A percentile compares a stretch with the other conserved stretches of the same genome.
phyloP scores from a whole-genome alignment of 2,888 invertebrate genomes.

The Cyclophora punctaria region DNA sequence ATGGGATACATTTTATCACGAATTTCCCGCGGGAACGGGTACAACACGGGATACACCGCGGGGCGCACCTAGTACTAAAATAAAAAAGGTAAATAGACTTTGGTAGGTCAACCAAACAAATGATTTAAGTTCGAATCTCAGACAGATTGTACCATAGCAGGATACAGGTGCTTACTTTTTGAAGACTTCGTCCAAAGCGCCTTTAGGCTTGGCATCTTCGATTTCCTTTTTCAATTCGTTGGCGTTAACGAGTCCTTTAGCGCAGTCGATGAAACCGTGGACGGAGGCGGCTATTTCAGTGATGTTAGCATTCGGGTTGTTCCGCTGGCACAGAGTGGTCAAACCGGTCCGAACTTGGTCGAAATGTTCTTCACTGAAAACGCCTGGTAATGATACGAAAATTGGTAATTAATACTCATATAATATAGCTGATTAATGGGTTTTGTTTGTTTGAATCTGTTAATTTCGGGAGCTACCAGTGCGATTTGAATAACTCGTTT shows the following conservation, averaged over 20 bases:
- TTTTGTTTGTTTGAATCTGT: too few relatives aligned
- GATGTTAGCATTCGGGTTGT: slow-evolving; percentile 43
- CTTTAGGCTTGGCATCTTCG: slow-evolving; percentile 80
- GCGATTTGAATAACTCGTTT: too few relatives aligned
- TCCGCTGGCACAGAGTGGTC: slow-evolving; percentile 35
- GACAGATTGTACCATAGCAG: background rate
- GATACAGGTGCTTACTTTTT: slow-evolving; percentile 63
- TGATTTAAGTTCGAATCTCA: background rate
- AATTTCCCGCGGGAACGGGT: too few relatives aligned
- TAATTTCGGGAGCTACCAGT: too few relatives aligned
- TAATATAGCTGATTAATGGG: too few relatives aligned
- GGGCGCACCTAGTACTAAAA: too few relatives aligned
- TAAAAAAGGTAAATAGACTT: too few relatives aligned
- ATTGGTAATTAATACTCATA: too few relatives aligned
- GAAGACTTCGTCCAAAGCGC: slow-evolving; percentile 83
- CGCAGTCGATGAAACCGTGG: slow-evolving; percentile 67
- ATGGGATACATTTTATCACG: too few relatives aligned
- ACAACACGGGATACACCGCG: too few relatives aligned
- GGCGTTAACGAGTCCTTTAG: slow-evolving; percentile 76
- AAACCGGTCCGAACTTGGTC: slow-evolving; percentile 9
- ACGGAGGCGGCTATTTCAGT: slow-evolving; percentile 22
- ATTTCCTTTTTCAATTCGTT: slow-evolving; percentile 79
- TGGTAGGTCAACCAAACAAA: background rate
- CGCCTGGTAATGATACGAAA: slow-evolving; percentile 31
- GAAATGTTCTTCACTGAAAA: slow-evolving; percentile 21